phyloP scores from a whole-genome alignment of 2,113 vertebrate genomes.

The Corythoichthys intestinalis region DNA sequence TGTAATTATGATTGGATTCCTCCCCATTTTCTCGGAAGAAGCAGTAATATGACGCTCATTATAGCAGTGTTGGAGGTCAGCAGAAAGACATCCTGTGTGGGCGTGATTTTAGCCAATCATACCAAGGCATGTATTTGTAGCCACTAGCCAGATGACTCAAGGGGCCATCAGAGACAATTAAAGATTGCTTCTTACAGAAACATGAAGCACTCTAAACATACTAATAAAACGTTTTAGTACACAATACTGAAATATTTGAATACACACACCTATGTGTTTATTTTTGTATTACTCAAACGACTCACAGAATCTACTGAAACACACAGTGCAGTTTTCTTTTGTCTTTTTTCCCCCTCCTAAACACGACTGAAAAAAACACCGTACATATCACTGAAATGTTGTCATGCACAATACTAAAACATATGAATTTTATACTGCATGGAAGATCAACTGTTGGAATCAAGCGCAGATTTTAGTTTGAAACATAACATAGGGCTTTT shows the following conservation, averaged over 20 bases:
- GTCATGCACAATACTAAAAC: too few relatives aligned
- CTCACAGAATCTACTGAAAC: not conserved
- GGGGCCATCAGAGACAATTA: not conserved
- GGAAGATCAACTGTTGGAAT: too few relatives aligned
- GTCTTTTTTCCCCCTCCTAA: not conserved
- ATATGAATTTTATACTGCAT: too few relatives aligned
- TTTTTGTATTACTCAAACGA: not conserved
- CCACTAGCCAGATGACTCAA: not conserved
- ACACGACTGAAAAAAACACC: not conserved
- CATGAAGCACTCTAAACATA: not conserved
- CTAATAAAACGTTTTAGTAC: not conserved
- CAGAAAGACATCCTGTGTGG: constrained; percentile 58
- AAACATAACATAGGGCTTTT: too few relatives aligned
- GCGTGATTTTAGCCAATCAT: not conserved
- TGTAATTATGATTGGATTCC: constrained; percentile 71
- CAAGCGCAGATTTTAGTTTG: too few relatives aligned
- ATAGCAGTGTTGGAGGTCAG: constrained; percentile 55
- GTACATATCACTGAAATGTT: not conserved
- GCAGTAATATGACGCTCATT: constrained; percentile 65
- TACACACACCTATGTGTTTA: not conserved
- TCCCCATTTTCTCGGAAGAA: constrained; percentile 63
- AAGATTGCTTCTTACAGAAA: not conserved
- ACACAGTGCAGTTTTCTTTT: not conserved
- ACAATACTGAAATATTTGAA: not conserved
- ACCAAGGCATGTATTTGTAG: not conserved